phyloP scores from a whole-genome alignment of 2,888 invertebrate genomes.

The Endomychus coccineus region DNA sequence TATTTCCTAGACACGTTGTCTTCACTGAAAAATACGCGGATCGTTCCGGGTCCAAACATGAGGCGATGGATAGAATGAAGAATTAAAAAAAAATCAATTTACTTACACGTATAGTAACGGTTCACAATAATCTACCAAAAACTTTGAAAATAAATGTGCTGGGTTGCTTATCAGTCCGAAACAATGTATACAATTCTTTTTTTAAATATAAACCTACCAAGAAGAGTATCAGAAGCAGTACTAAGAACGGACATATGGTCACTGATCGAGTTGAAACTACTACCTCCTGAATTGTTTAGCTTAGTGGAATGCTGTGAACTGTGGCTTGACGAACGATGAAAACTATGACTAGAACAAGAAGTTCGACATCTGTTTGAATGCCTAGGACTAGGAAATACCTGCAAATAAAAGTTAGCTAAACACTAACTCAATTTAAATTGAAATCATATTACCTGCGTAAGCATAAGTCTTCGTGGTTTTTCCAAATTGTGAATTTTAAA shows the following conservation, averaged over 20 bases:
- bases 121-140: constrained; percentile 3
- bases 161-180: too few relatives aligned
- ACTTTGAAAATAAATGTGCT: neutral
- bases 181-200: too few relatives aligned
- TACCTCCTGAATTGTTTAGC: constrained; percentile 36
- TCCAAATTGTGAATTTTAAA: constrained; percentile 70
- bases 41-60: too few relatives aligned
- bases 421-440: constrained; percentile 7
- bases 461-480: constrained; percentile 35
- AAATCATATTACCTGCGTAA: constrained; percentile 45
- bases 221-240: constrained; percentile 37
- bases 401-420: too few relatives aligned
- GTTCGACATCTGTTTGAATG: constrained; percentile 23
- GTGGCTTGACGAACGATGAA: constrained; percentile 22
- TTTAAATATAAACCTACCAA: constrained; percentile 32
- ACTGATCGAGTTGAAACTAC: constrained; percentile 35
- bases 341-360: constrained; percentile 30
- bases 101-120: too few relatives aligned
- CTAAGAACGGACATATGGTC: constrained; percentile 36
- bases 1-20: too few relatives aligned
- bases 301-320: constrained; percentile 34
- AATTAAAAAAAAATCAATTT: too few relatives aligned
- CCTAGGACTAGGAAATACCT: constrained; percentile 39
- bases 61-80: too few relatives aligned
- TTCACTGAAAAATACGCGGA: too few relatives aligned